Base-by-base conservation (phyloP, 2,113 vertebrate species). In the Hypomesus transpacificus region DNA sequence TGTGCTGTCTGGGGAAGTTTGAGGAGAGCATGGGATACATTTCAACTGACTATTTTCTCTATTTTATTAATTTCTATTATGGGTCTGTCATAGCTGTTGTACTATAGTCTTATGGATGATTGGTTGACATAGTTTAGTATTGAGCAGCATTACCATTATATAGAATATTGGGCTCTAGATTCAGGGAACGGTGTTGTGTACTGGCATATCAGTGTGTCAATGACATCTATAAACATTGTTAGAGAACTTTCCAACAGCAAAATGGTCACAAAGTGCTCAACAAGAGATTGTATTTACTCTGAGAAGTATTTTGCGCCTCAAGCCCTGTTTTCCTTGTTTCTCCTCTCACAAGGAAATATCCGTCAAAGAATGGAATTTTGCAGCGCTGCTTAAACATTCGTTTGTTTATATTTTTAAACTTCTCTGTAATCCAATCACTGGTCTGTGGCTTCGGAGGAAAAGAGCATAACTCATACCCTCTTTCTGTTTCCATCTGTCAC, bases 201-300 rank as follows among this genome's bases (percentile, higher is more conserved):
- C n/a, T 77, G 51, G 73, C 71, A 28, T 18, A 52, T 14, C 14
- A 26, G 24, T 57, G 68, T 69, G 74, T 71, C 52, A 73, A 65
- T 70, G 46, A 62, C 52, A 65, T 78, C 39, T 68, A 21, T 21
- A 46, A 13, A 13, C 4, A 46, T 11, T 1, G 39, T 46, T 46
- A 2, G 9, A 11, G 9, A 46, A 46, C 39, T 46, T 46, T 46
- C 39, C 39, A 46, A 13, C 39, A 46, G 39, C 59, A 73, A 74
- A 82, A 85, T 56, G 71, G 51, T 76, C 54, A 66, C 72, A 70
- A 2, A 14, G 17, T 26, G 74, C 82, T 77, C 79, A 85, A 89
- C 87, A 88, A 87, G 87, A 90, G 88, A 83, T 79, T 0, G 0
- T 80, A 89, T 90, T 89, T 88, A 87, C 87, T 74, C 80, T 56